A percentile compares a stretch with the other conserved stretches of the same genome.
Conservation (phyloP, 1,140 invertebrate genomes). For the Brachionus calyciflorus region DNA sequence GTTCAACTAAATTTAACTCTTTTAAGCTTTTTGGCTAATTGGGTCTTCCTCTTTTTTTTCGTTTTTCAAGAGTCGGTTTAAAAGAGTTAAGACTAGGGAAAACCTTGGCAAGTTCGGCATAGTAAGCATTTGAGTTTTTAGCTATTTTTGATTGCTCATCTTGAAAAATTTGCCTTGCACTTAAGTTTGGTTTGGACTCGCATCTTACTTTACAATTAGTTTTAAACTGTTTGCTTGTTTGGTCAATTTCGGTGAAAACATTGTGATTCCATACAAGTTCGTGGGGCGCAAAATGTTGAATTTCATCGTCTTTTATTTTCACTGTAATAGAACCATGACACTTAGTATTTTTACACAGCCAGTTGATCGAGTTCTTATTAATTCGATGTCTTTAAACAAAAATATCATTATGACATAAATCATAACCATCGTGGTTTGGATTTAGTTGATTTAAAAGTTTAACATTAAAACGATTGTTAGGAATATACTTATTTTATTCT, state of each 20-base stretch:
- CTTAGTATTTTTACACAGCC: not conserved
- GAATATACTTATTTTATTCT: too few species aligned
- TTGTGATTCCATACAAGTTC: not conserved
- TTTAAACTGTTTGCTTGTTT: not conserved
- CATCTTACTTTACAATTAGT: not conserved
- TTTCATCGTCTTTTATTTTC: not conserved
- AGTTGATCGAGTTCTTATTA: not conserved
- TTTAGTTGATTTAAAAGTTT: too few species aligned
- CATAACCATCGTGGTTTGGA: too few species aligned
- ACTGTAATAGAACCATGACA: not conserved
- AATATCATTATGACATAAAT: too few species aligned
- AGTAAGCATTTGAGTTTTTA: not conserved
- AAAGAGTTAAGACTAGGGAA: not conserved
- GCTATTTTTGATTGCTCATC: not conserved
- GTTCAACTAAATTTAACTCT: not conserved
- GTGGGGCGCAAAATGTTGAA: not conserved
- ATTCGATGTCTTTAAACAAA: not conserved
- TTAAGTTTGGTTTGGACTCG: not conserved
- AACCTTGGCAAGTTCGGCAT: not conserved
- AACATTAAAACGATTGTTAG: too few species aligned
- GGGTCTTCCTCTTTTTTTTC: not conserved
- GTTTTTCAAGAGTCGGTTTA: not conserved
- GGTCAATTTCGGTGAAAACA: not conserved
- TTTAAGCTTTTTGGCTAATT: not conserved
- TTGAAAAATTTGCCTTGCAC: not conserved